Evolutionary conservation across 2,113 vertebrate genomes (phyloP), one percentile per base, ranked within the genome.

Genomic region (Petaurus breviceps): DNA sequence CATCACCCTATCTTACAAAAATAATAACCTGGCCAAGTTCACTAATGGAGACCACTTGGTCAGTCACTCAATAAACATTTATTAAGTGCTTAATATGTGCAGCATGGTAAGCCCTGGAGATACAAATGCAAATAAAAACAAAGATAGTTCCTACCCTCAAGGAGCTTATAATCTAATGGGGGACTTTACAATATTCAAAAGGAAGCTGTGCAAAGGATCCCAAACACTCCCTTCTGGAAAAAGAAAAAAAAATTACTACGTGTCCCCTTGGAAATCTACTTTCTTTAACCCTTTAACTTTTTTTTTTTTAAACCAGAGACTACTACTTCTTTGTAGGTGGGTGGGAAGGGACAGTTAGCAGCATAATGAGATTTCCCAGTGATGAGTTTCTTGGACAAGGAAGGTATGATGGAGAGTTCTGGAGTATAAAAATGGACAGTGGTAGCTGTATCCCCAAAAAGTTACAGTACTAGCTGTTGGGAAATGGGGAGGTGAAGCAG

Each of bases 11-110:
- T 23, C 94, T 8, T 6, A 22, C 51, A 46, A 57, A 46, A 24
- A n/a, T 10, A 14, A 1, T 3, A 11, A 5, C 4, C 2, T 46
- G 7, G 51, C 3, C 37, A 14, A 2, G 14, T 31, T 7, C n/a
- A 22, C n/a, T 43, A 84, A 43, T 84, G n/a, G 19, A 43, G 68
- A 43, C 19, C 19, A 84, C 2, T 2, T 16, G 14, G 31, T 31
- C 11, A 31, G 57, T 68, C 31, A 84, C 16, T 84, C 68, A 84
- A 84, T 84, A 43, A 84, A 84, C n/a, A 84, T 84, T 22, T 84
- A 43, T n/a, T 77, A 19, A 23, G 16, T 23, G 37, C 19, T 16
- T 43, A 43, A 43, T 43, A 84, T 0, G 7, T 43, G 19, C 6
- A 84, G n/a, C 6, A 84, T 43, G 6, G 5, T 84, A 43, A 84